Conservation (phyloP, 2,888 invertebrate genomes). For the Dryobotodes eremita region DNA sequence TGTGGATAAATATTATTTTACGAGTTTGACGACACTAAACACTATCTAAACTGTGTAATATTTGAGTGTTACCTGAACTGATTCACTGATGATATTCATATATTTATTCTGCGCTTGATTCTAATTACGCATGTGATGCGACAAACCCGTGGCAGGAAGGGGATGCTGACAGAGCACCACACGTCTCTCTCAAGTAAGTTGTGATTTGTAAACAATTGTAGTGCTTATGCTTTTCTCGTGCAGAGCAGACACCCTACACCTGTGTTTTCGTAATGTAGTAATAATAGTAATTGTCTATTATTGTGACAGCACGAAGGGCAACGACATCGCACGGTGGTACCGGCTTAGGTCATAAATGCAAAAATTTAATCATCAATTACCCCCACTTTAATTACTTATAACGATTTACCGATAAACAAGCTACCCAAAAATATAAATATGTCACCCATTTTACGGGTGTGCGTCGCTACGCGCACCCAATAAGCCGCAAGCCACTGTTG, state of each 20-base stretch:
- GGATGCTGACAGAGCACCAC: not conserved
- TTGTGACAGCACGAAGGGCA: constrained; percentile 31
- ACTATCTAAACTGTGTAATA: not conserved
- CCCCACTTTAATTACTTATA: too few species aligned
- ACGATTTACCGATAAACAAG: too few species aligned
- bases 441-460: too few species aligned
- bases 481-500: too few species aligned
- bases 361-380: too few species aligned
- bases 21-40: constrained; percentile 14
- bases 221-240: not conserved
- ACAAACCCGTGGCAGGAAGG: not conserved
- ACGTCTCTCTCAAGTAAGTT: not conserved
- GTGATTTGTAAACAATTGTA: not conserved
- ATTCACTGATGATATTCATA: not conserved
- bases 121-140: not conserved
- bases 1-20: constrained; percentile 9
- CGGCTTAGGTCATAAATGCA: too few species aligned
- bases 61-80: constrained; percentile 13
- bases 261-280: not conserved
- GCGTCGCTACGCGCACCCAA: too few species aligned
- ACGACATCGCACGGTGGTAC: constrained; percentile 42
- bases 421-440: too few species aligned
- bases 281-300: constrained; percentile 35
- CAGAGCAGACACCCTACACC: not conserved
- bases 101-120: not conserved